These are phyloP conservation scores for Chloroclystis v-ata DNA, from an alignment of 2,888 invertebrate species.

Conservation along the genomic window DNA sequence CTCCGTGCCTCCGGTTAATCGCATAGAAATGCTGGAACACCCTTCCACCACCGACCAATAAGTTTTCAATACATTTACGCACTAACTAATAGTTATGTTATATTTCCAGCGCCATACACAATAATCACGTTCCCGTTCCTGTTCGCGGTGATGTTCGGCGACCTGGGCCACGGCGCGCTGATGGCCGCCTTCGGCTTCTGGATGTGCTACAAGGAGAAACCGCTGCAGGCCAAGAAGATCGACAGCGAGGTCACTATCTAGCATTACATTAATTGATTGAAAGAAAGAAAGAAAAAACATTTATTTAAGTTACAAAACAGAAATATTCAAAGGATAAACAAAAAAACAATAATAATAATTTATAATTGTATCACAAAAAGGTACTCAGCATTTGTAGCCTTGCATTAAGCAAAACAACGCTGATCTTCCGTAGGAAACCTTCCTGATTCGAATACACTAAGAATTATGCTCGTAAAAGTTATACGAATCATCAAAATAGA, in stretches of 20 bases:
- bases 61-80: background rate
- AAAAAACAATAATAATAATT: too few species aligned
- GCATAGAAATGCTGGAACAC: background rate
- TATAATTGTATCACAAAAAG: too few species aligned
- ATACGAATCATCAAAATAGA: too few species aligned
- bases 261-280: background rate
- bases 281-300: too few species aligned
- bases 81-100: background rate
- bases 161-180: slow-evolving; percentile 94
- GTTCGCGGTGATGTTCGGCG: slow-evolving; percentile 99
- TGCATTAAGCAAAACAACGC: too few species aligned
- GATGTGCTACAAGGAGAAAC: slow-evolving; percentile 97
- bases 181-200: slow-evolving; percentile 95
- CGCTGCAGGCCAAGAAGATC: slow-evolving; percentile 89
- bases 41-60: slow-evolving; percentile 12
- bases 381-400: too few species aligned
- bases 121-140: slow-evolving; percentile 98
- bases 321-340: too few species aligned
- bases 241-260: slow-evolving; percentile 85
- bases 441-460: too few species aligned
- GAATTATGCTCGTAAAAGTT: too few species aligned
- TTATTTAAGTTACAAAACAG: too few species aligned
- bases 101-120: slow-evolving; percentile 88
- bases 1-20: too few species aligned
- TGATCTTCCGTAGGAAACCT: too few species aligned